Percentiles rank a stretch among this genome's conserved stretches.
These are phyloP conservation scores for Trachymyrmex cornetzi DNA, from an alignment of 1,140 invertebrate genomes.

Conservation along the genomic window DNA sequence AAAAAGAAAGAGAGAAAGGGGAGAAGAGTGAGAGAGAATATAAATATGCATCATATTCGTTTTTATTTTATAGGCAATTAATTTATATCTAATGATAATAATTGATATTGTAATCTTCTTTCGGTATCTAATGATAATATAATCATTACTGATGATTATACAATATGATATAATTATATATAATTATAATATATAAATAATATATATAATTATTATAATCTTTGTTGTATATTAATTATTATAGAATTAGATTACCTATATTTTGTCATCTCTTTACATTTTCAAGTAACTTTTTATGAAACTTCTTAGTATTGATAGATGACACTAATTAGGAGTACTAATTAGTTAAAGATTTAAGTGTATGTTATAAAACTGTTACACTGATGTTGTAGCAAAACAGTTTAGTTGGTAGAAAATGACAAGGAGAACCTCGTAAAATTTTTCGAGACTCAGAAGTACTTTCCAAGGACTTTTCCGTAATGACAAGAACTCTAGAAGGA, in stretches of 20 bases:
- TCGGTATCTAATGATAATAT: neutral
- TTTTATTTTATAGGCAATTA: neutral
- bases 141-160: neutral
- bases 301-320: neutral
- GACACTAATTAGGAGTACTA: neutral
- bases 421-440: conserved; percentile 65
- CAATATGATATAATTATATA: no score
- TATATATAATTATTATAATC: neutral
- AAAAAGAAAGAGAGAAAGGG: neutral
- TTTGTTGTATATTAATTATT: neutral
- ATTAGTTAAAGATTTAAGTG: conserved; percentile 8
- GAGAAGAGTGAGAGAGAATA: no score
- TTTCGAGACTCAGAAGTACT: conserved; percentile 66
- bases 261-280: neutral
- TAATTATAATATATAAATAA: no score
- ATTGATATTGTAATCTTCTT: no score
- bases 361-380: conserved; percentile 11
- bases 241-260: neutral
- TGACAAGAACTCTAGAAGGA: conserved; percentile 63
- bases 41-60: neutral
- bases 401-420: conserved; percentile 69
- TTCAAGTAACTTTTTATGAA: conserved; percentile 2
- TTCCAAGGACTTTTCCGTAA: conserved; percentile 68
- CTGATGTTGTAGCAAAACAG: conserved; percentile 49
- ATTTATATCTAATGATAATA: neutral